Percentiles rank a stretch among this genome's conserved stretches.
Conservation (phyloP, 1,140 invertebrate genomes). For the Ganaspis sp. region DNA sequence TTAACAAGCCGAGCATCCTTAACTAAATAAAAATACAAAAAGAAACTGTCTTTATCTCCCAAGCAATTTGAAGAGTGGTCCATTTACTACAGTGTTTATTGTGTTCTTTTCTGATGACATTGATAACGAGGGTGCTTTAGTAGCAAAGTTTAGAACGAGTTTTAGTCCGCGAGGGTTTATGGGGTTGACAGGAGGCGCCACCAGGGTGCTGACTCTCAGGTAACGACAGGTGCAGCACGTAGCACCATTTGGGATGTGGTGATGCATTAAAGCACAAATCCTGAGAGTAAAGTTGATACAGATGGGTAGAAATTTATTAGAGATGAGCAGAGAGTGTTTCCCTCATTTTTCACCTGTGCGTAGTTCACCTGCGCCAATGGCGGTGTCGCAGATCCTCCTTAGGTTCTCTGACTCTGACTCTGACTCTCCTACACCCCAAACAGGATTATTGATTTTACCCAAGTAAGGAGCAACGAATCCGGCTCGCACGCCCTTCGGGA, state of each 20-base stretch:
- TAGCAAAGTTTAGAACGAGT: neutral
- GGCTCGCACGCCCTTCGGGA: constrained; percentile 65
- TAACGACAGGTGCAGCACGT: neutral
- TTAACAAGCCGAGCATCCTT: too few relatives aligned
- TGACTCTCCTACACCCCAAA: constrained; percentile 69
- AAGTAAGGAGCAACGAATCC: constrained; percentile 69
- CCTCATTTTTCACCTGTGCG: constrained; percentile 40
- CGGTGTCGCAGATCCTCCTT: constrained; percentile 61
- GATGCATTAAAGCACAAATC: constrained; percentile 9
- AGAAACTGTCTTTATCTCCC: neutral
- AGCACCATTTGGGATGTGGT: neutral
- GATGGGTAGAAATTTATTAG: neutral
- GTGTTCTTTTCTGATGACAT: neutral
- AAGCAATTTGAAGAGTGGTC: neutral
- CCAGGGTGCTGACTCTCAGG: neutral
- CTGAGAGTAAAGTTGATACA: neutral
- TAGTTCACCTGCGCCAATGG: constrained; percentile 55
- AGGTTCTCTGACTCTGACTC: too few relatives aligned
- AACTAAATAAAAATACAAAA: neutral
- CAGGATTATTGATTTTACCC: constrained; percentile 73
- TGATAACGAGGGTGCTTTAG: neutral
- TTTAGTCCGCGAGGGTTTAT: neutral
- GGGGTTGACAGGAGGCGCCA: neutral
- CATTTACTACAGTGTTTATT: neutral
- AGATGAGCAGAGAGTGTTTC: neutral